Base-by-base conservation (phyloP, 2,888 invertebrate genomes). In the Amiota minor region DNA sequence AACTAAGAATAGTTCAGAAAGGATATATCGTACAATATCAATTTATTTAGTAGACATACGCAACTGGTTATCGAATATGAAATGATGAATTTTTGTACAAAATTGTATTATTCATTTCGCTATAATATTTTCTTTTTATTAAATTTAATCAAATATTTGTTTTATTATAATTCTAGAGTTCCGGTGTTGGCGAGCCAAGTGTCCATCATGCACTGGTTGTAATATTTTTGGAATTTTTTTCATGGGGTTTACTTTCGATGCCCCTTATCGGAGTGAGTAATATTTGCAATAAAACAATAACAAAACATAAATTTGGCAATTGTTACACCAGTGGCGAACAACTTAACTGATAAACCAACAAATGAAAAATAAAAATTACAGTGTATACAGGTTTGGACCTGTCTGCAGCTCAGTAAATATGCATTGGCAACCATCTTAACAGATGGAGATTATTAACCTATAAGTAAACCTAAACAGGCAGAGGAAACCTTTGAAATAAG, bases 171-270 rank as follows among this genome's bases (percentile, higher is more conserved):
- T 84, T 78, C 77, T 92, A 94, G 94, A 93, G 93, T 84, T 94
- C 94, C 85, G 97, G 97, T 82, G 95, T 97, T 89, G 97, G 97
- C 80, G 95, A 96, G 90, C 98, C 99, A 78, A 97, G 97, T 89
- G 95, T 99, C 78, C 98, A 97, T 91, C 99, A 99, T 93, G 99
- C 99, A 77, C 92, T 99, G 90, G 95, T 99, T 89, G 98, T 99
- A 88, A 99, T 99, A 91, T 99, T 99, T 92, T 92, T 99, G 91
- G 99, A 99, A 92, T 99, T 99, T 91, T 99, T 99, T 91, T 98
- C 99, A 81, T 99, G 99, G 99, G 99, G 99, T 72, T 93, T 99
- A 81, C 93, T 99, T 79, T 99, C 99, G 78, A 97, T 98, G 93
- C 99, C 99, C 75, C 96, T 99, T 88, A 99, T 99, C 89, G 91